phyloP scores from a whole-genome alignment of 2,888 invertebrate genomes.

The Galeruca laticollis region DNA sequence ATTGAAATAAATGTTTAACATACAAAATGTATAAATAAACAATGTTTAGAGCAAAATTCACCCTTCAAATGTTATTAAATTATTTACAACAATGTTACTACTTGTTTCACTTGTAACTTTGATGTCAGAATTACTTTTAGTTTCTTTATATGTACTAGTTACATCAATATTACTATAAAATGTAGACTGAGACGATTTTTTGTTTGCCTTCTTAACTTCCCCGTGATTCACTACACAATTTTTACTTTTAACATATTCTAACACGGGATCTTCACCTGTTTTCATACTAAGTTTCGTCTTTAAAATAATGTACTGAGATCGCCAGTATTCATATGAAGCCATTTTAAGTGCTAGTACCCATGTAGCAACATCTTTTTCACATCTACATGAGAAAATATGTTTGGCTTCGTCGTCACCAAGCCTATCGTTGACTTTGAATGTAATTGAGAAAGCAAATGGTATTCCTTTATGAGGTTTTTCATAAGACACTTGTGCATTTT shows the following conservation, averaged over 20 bases:
- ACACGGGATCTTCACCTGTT: conserved; percentile 73
- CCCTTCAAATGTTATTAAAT: conserved; percentile 53
- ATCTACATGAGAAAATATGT: conserved; percentile 78
- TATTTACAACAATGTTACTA: conserved; percentile 51
- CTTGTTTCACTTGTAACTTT: conserved; percentile 43
- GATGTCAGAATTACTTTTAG: conserved; percentile 48
- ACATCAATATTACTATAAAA: conserved; percentile 60
- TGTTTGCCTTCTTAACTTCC: conserved; percentile 54
- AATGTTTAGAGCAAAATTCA: background rate
- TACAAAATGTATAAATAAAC: background rate
- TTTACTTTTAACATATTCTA: conserved; percentile 61
- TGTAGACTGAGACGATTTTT: conserved; percentile 58
- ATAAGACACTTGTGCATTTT: conserved; percentile 78
- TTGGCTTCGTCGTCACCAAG: conserved; percentile 67
- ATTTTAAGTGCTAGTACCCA: conserved; percentile 78
- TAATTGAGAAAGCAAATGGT: conserved; percentile 81
- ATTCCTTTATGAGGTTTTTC: conserved; percentile 75
- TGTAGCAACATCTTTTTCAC: conserved; percentile 77
- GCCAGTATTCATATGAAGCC: conserved; percentile 80
- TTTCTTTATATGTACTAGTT: conserved; percentile 50
- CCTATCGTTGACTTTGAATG: conserved; percentile 73
- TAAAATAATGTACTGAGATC: conserved; percentile 73
- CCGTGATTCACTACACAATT: conserved; percentile 44
- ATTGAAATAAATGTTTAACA: background rate
- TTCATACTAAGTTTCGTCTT: conserved; percentile 77